phyloP scores from a whole-genome alignment of 1,140 invertebrate species.

The Eumaeus atala region DNA sequence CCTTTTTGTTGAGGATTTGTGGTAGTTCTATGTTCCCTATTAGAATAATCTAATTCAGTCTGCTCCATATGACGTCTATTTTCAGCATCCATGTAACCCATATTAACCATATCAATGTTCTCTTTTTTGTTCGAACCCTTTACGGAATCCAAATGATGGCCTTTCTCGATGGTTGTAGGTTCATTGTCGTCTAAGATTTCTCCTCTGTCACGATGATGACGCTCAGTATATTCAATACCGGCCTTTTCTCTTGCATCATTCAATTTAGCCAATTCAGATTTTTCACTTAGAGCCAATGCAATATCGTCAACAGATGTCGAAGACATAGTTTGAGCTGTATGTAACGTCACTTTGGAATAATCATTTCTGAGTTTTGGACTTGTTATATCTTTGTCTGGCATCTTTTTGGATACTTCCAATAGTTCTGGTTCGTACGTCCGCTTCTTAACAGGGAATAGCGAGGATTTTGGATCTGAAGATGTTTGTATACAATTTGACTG shows the following conservation, averaged over 20 bases:
- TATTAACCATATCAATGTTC: constrained; percentile 66
- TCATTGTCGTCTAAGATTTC: constrained; percentile 33
- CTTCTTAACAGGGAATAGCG: constrained; percentile 74
- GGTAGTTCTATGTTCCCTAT: constrained; percentile 35
- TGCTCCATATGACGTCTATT: constrained; percentile 25
- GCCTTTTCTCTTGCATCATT: constrained; percentile 43
- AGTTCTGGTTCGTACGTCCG: constrained; percentile 74
- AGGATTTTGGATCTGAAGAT: constrained; percentile 43
- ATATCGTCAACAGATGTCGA: constrained; percentile 53
- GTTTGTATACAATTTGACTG: constrained; percentile 27
- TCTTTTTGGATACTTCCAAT: constrained; percentile 28
- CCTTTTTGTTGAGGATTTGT: constrained; percentile 38
- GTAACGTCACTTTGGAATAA: constrained; percentile 33
- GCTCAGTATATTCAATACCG: constrained; percentile 32
- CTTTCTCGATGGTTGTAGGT: constrained; percentile 29
- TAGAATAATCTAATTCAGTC: constrained; percentile 11
- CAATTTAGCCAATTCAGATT: constrained; percentile 49
- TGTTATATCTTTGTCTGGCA: constrained; percentile 35
- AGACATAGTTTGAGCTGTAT: constrained; percentile 28
- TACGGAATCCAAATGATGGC: constrained; percentile 30
- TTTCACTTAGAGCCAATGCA: constrained; percentile 52
- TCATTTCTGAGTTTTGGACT: constrained; percentile 32
- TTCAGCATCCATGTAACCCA: constrained; percentile 60
- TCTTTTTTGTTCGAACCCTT: constrained; percentile 52
- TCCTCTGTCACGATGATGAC: constrained; percentile 31